Conservation (phyloP, 2,888 invertebrate species). For the Ferdinandea cuprea region DNA sequence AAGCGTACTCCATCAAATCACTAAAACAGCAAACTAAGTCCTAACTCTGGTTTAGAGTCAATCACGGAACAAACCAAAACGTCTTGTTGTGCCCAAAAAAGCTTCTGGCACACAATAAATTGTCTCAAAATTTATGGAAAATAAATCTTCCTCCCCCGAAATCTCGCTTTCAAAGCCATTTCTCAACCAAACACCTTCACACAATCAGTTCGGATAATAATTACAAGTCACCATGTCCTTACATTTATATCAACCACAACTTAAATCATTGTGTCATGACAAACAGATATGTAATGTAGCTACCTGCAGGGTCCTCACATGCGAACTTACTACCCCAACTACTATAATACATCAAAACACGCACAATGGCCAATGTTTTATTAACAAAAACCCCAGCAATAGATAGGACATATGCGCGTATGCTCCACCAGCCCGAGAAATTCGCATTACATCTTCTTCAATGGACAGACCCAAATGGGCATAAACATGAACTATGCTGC, state of each 20-base stretch:
- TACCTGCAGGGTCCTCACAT: no score
- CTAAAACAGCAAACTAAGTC: no score
- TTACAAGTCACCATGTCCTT: neutral
- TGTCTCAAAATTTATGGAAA: no score
- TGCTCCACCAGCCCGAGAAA: conserved; percentile 22
- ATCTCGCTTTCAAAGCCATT: neutral
- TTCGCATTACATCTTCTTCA: conserved; percentile 51
- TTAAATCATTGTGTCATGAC: neutral
- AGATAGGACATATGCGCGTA: neutral
- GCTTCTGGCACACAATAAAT: neutral
- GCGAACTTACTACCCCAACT: no score
- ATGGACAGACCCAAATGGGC: conserved; percentile 49
- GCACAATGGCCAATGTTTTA: conserved; percentile 2
- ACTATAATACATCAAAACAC: neutral
- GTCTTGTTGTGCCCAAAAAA: no score
- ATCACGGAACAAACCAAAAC: no score
- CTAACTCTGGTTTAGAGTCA: no score
- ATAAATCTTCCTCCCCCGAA: neutral
- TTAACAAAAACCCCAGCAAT: neutral
- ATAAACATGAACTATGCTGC: conserved; percentile 64
- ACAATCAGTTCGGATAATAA: neutral
- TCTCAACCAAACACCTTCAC: conserved; percentile 5
- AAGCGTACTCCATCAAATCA: no score
- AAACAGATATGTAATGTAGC: no score
- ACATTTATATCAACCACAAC: conserved; percentile 15